Base-by-base conservation (phyloP, 2,797 vertebrate species). In the Alcedo quadribrachys region DNA sequence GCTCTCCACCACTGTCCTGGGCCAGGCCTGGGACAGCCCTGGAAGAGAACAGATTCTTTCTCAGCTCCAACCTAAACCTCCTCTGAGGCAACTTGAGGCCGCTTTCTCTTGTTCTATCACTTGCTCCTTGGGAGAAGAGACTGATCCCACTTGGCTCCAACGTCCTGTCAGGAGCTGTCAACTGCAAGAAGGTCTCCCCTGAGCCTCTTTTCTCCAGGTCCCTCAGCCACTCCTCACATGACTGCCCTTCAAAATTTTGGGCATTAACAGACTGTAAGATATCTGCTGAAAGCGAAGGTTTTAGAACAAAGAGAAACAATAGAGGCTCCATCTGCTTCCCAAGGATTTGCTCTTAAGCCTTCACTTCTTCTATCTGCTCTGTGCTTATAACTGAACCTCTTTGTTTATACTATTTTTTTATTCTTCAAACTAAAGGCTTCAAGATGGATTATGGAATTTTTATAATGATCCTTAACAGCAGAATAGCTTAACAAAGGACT, bases 211-310 rank as follows among this genome's bases (percentile, higher is more conserved):
- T 58, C 32, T 22, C 22, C 55, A 35, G 32, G 24, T 58, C 21
- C 55, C 32, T 35, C 55, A 58, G 32, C 55, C 8, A 8, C 32
- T 57, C 55, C 55, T 58, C 55, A 33, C n/a, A 33, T 33, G 55
- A 58, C 54, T 87, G 82, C 85, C 86, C 84, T 91, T 91, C 80
- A 78, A 63, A 85, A 66, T 67, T 91, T 17, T 5, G 15, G 78
- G 67, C 93, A 63, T n/a, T 58, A 88, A 67, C 42, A 89, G 88
- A 91, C 48, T 70, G 35, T 11, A 48, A 67, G 65, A 83, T 24
- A 58, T 85, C 75, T 82, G 73, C 70, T 88, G 90, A 94, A 86
- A 91, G 87, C 54, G 58, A 81, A 95, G 76, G 73, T 89, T 96
- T 93, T 17, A 78, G 45, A 87, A 90, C 67, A 85, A 85, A 71